Evolutionary conservation across 2,888 invertebrate genomes (phyloP), one percentile per base, ranked within the genome.

Genomic region (Hemithea aestivaria): DNA sequence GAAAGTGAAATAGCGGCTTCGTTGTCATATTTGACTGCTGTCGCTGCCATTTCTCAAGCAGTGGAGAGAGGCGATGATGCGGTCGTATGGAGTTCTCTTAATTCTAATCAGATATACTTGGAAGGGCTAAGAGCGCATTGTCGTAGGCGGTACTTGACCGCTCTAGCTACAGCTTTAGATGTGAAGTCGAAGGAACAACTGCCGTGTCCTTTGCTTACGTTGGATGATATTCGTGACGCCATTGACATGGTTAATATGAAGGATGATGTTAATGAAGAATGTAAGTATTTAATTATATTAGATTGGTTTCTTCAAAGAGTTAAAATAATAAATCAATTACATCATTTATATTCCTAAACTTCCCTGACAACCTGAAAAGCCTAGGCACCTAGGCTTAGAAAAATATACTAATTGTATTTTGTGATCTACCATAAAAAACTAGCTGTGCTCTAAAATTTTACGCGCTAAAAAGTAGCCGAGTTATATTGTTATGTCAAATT

Each of bases 191-290:
- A 65, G 28, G 80, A 78, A 33, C 79, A 77, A 11, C 82, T 85
- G 51, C 73, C 80, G 9, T 89, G 91, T 58, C 78, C 89, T 20
- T 64, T 93, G 48, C 73, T 93, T 10, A 92, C 92, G 1, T 89
- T 91, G 44, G 88, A 88, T 52, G 92, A 93, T 60, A 90, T 93
- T 42, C 90, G 91, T 56, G 90, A 91, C 44, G 88, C 90, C 33
- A 80, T 93, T 29, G 90, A 91, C 48, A 80, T 89, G 66, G 91
- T 93, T 1, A 92, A 93, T 60, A 70, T 88, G 45, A 88, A 89
- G 48, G 89, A 90, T 62, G 90, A 91, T 56, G 88, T 89, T 51
- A 85, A 84, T 68, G 88, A 91, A 53, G 87, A 85, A 62, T 62
- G 87, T 88, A 69, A 77, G 87, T 78, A 49, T 35, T 9, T 8